Conservation (phyloP, 1,140 invertebrate genomes). For the Trichonephila clavipes region DNA sequence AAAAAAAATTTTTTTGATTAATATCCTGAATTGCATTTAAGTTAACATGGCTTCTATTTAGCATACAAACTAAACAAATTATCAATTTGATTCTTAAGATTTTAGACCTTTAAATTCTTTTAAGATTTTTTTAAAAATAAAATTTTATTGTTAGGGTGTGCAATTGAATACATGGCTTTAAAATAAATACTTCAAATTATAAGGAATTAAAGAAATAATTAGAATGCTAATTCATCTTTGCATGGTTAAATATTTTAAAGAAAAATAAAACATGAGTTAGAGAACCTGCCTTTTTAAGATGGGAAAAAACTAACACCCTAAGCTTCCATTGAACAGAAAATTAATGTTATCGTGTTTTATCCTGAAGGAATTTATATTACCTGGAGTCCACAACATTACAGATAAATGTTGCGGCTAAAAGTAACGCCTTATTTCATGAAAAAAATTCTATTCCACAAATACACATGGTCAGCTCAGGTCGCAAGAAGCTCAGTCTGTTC, state of each 20-base stretch:
- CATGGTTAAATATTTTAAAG: not conserved
- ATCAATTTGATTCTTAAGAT: too few relatives aligned
- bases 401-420: slow-evolving; percentile 60
- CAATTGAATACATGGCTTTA: too few relatives aligned
- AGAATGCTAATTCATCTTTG: too few relatives aligned
- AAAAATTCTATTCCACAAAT: slow-evolving; percentile 67
- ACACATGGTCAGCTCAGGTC: slow-evolving; percentile 47
- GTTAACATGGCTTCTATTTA: too few relatives aligned
- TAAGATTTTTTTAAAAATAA: too few relatives aligned
- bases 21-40: too few relatives aligned
- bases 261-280: not conserved
- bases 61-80: too few relatives aligned
- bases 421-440: slow-evolving; percentile 37
- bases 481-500: slow-evolving; percentile 47
- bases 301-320: not conserved
- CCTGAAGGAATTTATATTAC: slow-evolving; percentile 75
- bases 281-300: not conserved
- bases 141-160: too few relatives aligned
- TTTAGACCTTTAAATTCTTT: too few relatives aligned
- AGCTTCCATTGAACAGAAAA: not conserved
- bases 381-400: slow-evolving; percentile 67
- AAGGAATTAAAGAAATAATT: too few relatives aligned
- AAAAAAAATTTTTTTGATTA: too few relatives aligned
- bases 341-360: slow-evolving; percentile 57
- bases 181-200: too few relatives aligned